These are phyloP conservation scores for Myathropa florea DNA, from an alignment of 2,888 invertebrate species.

Conservation along the genomic window DNA sequence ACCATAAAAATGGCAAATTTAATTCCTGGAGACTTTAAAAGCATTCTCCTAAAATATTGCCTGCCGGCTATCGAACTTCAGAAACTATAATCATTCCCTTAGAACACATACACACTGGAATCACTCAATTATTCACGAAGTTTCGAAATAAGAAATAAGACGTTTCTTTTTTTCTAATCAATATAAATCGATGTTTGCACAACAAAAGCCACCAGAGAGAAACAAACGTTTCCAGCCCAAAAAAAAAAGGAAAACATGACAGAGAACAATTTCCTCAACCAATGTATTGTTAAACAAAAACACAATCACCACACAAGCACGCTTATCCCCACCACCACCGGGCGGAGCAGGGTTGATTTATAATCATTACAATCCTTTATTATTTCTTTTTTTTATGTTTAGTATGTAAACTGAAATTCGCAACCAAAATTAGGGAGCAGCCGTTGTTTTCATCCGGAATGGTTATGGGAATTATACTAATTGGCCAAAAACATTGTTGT, in stretches of 20 bases:
- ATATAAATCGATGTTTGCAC: background rate
- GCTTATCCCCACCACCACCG: background rate
- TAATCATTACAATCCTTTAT: constrained; percentile 48
- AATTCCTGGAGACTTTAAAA: too few species aligned
- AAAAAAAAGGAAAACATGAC: background rate
- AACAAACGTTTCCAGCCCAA: background rate
- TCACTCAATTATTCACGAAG: background rate
- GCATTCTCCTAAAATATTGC: background rate
- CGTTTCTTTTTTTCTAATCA: background rate
- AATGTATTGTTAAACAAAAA: background rate
- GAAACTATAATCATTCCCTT: too few species aligned
- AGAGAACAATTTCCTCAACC: background rate
- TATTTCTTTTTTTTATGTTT: constrained; percentile 26
- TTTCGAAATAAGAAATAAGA: background rate
- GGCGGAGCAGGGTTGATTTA: constrained; percentile 36
- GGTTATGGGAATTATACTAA: constrained; percentile 48
- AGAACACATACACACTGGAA: too few species aligned
- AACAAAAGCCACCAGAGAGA: background rate
- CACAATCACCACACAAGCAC: background rate
- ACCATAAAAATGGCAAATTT: too few species aligned
- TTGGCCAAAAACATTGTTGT: constrained; percentile 41
- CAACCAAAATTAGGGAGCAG: constrained; percentile 60
- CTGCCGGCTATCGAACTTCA: too few species aligned
- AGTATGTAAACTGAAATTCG: constrained; percentile 31
- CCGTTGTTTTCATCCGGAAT: constrained; percentile 18